Base-by-base conservation (phyloP, 2,113 vertebrate species). In the Tursiops truncatus region DNA sequence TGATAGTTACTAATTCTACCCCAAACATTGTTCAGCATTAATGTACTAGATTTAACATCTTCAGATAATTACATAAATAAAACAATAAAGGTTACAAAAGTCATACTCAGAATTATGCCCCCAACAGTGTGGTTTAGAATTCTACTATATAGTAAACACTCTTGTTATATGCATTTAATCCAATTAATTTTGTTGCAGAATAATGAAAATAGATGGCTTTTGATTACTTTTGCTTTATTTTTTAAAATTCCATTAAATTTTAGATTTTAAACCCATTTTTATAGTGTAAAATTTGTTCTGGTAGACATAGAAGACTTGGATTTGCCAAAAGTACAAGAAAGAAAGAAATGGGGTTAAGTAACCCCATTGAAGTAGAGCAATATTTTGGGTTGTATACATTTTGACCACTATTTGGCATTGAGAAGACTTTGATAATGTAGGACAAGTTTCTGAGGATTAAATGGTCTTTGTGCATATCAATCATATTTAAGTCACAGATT, bases 401-500 rank as follows among this genome's bases (percentile, higher is more conserved):
- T 83, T 87, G 38, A 63, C 25, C 9, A 84, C 41, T 94, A 28
- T 91, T 94, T 88, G 84, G 15, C 2, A 2, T 53, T 71, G 81
- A 85, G 36, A 62, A 80, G 17, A 53, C 89, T 33, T 76, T 92
- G 18, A 85, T 92, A 84, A 50, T 18, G 14, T 77, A 95, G 60
- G 50, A 85, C 23, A 89, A 80, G 38, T 73, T 94, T 91, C 14
- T 80, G 67, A 86, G 41, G 10, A 70, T 87, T 94, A 93, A 95
- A 63, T 73, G 68, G 26, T 44, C 67, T 93, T 71, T 91, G 14
- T 88, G 79, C 12, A 53, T 8, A 85, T 95, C 82, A 71, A 81
- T 83, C 33, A 28, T 38, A 94, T 94, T 96, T 76, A 96, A 95
- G 89, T 89, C 31, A 89, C 36, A 84, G 38, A 73, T 91, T 88